These are phyloP conservation scores for Notiomystis cincta DNA, from an alignment of 2,113 vertebrate genomes.

Conservation along the genomic window DNA sequence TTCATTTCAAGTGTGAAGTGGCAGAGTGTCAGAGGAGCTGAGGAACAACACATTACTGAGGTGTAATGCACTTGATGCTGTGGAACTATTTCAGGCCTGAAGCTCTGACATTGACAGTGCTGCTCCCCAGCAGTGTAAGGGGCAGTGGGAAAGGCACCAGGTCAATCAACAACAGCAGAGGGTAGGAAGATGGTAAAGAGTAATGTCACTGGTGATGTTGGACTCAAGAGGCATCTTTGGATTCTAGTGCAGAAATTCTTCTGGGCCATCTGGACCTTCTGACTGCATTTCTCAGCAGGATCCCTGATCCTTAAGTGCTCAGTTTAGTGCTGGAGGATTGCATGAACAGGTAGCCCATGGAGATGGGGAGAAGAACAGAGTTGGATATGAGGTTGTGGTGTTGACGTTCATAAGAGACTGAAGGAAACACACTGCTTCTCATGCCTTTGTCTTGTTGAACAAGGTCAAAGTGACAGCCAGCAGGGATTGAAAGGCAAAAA, in stretches of 20 bases:
- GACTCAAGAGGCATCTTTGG: background rate
- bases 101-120: background rate
- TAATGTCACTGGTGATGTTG: background rate
- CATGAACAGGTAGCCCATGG: background rate
- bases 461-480: background rate
- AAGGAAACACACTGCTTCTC: background rate
- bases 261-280: background rate
- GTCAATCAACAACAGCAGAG: background rate
- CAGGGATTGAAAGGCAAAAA: background rate
- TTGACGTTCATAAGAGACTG: background rate
- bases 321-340: background rate
- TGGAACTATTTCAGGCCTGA: background rate
- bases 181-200: background rate
- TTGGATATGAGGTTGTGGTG: background rate
- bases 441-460: background rate
- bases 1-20: background rate
- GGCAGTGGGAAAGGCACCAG: background rate
- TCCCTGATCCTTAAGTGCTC: background rate
- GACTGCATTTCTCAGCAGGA: background rate
- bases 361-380: background rate
- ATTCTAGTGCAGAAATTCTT: background rate
- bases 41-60: background rate
- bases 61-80: background rate
- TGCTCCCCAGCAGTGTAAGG: background rate
- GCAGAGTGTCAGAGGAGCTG: background rate